Base-by-base conservation (phyloP, 2,888 invertebrate species). In the Lampropteryx suffumata region DNA sequence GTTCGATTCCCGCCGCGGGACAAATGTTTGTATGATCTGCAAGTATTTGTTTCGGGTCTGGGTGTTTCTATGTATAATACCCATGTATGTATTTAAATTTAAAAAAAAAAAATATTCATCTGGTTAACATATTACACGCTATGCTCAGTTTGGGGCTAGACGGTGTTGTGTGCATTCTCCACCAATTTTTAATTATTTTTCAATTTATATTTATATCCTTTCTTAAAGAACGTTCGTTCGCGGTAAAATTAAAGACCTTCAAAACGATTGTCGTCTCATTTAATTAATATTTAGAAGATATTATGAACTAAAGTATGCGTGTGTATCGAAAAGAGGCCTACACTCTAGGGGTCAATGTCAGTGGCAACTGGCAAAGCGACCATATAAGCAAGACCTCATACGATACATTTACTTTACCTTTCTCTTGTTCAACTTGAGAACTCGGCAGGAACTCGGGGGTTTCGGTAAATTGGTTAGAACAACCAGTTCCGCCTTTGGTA, bases 261-360 rank as follows among this genome's bases (percentile, higher is more conserved):
- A 32, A 40, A 12, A 13, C 12, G 24, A 24, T 11, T 70, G 63
- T 67, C 71, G 71, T 73, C 70, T 71, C 58, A 65, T 64, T 69
- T 72, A 73, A 78, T 82, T 78, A 79, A 76, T 79, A 83, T 84
- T 80, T 65, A 82, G 76, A 84, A 80, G 71, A 75, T 69, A 62
- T 67, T 76, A 74, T 82, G 80, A 84, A 84, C 83, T 41, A 12
- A 84, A 81, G 76, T 76, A 81, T 81, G 64, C 54, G 59, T 70
- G 24, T 9, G 27, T 41, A 41, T 66, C 61, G 72, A 82, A 79
- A 79, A 66, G 82, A 82, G 75, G 77, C 79, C 79, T 79, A 75
- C 76, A 78, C 67, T 71, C 70, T 72, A 76, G 83, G 77, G 86
- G 85, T 86, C 86, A 87, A 84, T 86, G 85, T 84, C 84, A 79